Base-by-base conservation (phyloP, 2,888 invertebrate genomes). In the Aelia acuminata region DNA sequence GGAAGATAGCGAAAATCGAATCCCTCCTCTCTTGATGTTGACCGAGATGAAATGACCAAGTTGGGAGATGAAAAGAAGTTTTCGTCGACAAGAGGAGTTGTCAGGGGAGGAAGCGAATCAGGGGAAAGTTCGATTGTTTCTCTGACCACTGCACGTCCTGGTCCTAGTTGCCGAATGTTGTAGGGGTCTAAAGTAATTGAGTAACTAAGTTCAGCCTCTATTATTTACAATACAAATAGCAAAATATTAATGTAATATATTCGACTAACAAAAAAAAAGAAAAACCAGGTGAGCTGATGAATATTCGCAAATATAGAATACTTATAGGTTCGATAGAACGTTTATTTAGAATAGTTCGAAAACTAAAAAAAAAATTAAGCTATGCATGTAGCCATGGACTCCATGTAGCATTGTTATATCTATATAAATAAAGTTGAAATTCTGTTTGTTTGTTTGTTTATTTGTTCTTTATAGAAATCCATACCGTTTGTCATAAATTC, bases 41-140 rank as follows among this genome's bases (percentile, higher is more conserved):
- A 63, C 63, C 63, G 31, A 63, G 63, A 63, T 31, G 63, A 31
- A 63, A 63, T 63, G 26, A 15, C 63, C 31, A 63, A 63, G 63
- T 63, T 63, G 20, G 20, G 63, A 31, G 57, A 57, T 57, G 57
- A 57, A 57, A 63, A 53, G n/a, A 53, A 63, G 31, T 63, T 63
- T 63, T 63, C 31, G 31, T 31, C 31, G 63, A 63, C 15, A 13
- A 63, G 5, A 15, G 63, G 31, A 63, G 15, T 31, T 31, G 63
- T 63, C 3, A 31, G 18, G 31, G 63, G 63, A 31, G 63, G 15
- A 31, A 31, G 63, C 15, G n/a, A n/a, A n/a, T n/a, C 31, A 31
- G 63, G 18, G 63, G 31, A 7, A 63, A 63, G 31, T 63, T 31
- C 63, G 13, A 31, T 63, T 63, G 31, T 31, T 63, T 63, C 63